Evolutionary conservation across 2,797 vertebrate species (phyloP).

Genomic region (Loris lydekkerianus): DNA sequence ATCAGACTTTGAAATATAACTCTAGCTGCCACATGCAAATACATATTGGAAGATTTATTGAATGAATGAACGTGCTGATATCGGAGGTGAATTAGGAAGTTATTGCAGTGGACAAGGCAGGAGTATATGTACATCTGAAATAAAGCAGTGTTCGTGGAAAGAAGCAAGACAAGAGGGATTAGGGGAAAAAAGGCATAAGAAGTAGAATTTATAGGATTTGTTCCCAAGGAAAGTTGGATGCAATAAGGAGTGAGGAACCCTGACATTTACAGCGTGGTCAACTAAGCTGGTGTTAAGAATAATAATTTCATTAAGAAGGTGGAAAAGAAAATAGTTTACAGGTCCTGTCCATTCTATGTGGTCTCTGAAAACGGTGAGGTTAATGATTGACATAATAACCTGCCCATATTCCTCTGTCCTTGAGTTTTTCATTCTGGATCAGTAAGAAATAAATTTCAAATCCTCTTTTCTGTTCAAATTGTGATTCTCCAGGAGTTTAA

Average conservation of each 20-base stretch:
- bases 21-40: not conserved
- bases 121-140: not conserved
- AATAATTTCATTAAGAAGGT: not conserved
- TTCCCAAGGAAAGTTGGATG: not conserved
- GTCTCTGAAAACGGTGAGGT: not conserved
- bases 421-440: not conserved
- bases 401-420: not conserved
- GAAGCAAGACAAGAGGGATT: not conserved
- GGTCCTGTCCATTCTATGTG: not conserved
- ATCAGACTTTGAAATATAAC: not conserved
- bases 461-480: not conserved
- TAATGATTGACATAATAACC: not conserved
- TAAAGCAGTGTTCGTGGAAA: not conserved
- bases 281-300: not conserved
- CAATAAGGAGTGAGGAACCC: not conserved
- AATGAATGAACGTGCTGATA: not conserved
- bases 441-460: not conserved
- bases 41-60: not conserved
- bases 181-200: not conserved
- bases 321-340: not conserved
- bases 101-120: not conserved
- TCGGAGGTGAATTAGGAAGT: not conserved
- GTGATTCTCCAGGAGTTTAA: not conserved
- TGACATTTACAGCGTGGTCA: not conserved
- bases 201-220: not conserved